Evolutionary conservation across 2,888 invertebrate genomes (phyloP).

Genomic region (Leptarthrus brevirostris): DNA sequence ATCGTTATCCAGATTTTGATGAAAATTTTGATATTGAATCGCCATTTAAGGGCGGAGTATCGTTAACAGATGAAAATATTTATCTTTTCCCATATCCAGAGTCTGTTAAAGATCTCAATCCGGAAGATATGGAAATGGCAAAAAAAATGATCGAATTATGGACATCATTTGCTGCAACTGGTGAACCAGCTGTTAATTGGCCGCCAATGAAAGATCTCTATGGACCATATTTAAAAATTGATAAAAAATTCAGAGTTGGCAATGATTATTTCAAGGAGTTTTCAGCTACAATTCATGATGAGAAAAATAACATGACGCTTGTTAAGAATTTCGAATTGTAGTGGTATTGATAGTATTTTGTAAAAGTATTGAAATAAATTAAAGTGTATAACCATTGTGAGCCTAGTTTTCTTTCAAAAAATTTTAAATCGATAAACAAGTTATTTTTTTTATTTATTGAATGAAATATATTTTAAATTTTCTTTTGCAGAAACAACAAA

Average conservation of each 20-base stretch:
- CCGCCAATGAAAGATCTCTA: slow-evolving; percentile 63
- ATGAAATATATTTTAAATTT: too few species aligned
- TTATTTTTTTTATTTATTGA: too few species aligned
- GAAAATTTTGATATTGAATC: slow-evolving; percentile 65
- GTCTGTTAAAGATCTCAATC: slow-evolving; percentile 62
- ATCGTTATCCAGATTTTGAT: slow-evolving; percentile 65
- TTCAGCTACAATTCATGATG: slow-evolving; percentile 61
- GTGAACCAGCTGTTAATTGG: slow-evolving; percentile 63
- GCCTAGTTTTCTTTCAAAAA: too few species aligned
- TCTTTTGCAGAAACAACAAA: too few species aligned
- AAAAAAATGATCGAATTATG: slow-evolving; percentile 67
- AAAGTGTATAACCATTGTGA: too few species aligned
- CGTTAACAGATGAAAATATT: slow-evolving; percentile 71
- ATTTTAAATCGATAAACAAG: too few species aligned
- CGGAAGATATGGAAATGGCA: slow-evolving; percentile 65
- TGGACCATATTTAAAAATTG: slow-evolving; percentile 66
- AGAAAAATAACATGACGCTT: slow-evolving; percentile 53
- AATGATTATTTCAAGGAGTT: slow-evolving; percentile 65
- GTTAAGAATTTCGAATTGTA: background rate
- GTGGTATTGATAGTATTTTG: too few species aligned
- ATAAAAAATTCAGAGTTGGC: slow-evolving; percentile 61
- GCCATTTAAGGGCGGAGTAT: slow-evolving; percentile 68
- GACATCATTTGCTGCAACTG: slow-evolving; percentile 65
- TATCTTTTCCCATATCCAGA: slow-evolving; percentile 69
- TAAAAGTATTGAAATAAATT: too few species aligned